These are phyloP conservation scores for Rhegmatorhina hoffmannsi DNA, from an alignment of 2,113 vertebrate genomes.

Conservation along the genomic window DNA sequence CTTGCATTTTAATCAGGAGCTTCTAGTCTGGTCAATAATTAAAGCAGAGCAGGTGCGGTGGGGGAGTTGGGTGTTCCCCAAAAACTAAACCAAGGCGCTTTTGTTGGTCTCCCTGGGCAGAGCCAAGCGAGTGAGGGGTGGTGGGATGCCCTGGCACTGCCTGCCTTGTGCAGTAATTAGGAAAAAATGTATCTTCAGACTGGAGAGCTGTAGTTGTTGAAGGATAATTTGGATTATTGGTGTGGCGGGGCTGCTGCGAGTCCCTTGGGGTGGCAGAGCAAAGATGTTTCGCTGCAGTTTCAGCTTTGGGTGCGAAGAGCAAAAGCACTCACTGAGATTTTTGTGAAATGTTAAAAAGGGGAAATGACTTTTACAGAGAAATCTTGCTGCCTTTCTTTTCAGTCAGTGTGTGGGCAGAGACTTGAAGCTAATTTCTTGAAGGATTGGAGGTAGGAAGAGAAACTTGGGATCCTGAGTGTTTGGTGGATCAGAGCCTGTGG, in stretches of 20 bases:
- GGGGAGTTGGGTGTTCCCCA: slow-evolving; percentile 37
- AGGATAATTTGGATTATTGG: neutral
- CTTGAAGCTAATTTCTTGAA: neutral
- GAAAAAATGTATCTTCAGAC: neutral
- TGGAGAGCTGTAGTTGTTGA: neutral
- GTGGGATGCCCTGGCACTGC: neutral
- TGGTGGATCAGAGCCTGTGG: neutral
- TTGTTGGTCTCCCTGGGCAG: neutral
- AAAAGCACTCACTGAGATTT: neutral
- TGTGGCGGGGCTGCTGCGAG: fast-evolving
- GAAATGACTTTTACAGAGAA: neutral
- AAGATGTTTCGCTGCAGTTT: neutral
- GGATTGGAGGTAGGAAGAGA: neutral
- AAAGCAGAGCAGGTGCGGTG: slow-evolving; percentile 32
- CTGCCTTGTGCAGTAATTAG: neutral
- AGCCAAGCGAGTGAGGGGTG: neutral
- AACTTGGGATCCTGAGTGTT: neutral
- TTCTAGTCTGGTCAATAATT: neutral
- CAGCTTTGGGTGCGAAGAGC: neutral
- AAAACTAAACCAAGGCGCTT: slow-evolving; percentile 33
- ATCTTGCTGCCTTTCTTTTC: neutral
- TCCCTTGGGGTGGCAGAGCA: neutral
- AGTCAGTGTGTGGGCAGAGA: neutral
- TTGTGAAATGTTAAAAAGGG: neutral
- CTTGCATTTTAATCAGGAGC: slow-evolving; percentile 40